Conservation (phyloP, 2,888 invertebrate genomes). For the Euclidia mi region DNA sequence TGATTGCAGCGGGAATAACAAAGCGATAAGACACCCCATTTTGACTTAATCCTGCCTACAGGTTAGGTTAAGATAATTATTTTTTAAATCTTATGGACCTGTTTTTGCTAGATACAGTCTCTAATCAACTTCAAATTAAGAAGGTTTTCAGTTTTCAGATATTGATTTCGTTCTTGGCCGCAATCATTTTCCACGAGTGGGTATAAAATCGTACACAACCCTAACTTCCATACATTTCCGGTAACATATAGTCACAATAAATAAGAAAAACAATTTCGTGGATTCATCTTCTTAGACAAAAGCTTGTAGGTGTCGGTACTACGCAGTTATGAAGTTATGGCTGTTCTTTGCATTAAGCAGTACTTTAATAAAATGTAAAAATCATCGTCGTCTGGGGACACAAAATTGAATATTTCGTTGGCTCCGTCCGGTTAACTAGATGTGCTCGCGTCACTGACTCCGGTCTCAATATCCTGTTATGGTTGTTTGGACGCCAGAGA, state of each 20-base stretch:
- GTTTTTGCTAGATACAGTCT: too few species aligned
- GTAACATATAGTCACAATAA: constrained; percentile 6
- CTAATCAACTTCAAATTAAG: too few species aligned
- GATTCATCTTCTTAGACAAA: constrained; percentile 33
- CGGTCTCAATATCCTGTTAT: constrained; percentile 53
- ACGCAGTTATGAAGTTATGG: constrained; percentile 33
- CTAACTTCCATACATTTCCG: too few species aligned
- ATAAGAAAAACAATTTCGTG: constrained; percentile 24
- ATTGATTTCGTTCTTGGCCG: too few species aligned
- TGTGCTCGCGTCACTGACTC: constrained; percentile 56
- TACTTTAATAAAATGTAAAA: constrained; percentile 52
- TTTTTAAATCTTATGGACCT: too few species aligned
- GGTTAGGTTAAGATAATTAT: too few species aligned
- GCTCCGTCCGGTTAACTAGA: constrained; percentile 56
- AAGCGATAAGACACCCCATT: too few species aligned
- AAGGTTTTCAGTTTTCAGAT: too few species aligned
- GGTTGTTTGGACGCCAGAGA: constrained; percentile 49
- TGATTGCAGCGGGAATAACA: too few species aligned
- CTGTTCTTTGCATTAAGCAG: constrained; percentile 50
- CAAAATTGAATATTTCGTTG: constrained; percentile 62
- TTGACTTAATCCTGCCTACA: too few species aligned
- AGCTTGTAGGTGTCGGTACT: constrained; percentile 23
- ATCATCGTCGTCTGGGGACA: constrained; percentile 45
- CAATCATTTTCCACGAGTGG: too few species aligned
- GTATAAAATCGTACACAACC: too few species aligned